Evolutionary conservation across 2,797 vertebrate species (phyloP).

Genomic region (Nothura maculosa): DNA sequence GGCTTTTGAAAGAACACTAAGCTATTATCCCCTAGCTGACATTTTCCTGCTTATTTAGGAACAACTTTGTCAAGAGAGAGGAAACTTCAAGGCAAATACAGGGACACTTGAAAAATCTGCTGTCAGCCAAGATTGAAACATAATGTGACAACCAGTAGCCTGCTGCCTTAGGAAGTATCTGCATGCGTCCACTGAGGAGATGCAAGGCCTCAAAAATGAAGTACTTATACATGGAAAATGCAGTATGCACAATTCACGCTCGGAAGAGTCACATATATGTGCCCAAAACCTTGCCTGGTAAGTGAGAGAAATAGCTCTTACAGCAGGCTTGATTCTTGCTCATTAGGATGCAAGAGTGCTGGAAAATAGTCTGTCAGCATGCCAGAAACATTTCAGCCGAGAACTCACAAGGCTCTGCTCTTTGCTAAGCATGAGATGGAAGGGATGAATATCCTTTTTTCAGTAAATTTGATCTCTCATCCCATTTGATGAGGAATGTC

Average conservation of each 20-base stretch:
- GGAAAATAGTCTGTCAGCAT: conserved; percentile 41
- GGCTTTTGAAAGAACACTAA: neutral
- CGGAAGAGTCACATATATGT: conserved; percentile 48
- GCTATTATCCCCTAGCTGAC: neutral
- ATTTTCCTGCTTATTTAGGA: conserved; percentile 49
- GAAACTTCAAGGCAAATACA: conserved; percentile 63
- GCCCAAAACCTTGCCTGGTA: conserved; percentile 29
- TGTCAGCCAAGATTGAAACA: conserved; percentile 68
- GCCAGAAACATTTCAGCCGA: conserved; percentile 48
- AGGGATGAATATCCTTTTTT: conserved; percentile 34
- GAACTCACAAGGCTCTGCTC: neutral
- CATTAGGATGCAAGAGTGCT: conserved; percentile 41
- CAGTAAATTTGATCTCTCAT: neutral
- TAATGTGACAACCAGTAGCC: conserved; percentile 61
- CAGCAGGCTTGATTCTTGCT: conserved; percentile 22
- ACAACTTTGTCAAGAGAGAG: conserved; percentile 36
- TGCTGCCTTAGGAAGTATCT: conserved; percentile 65
- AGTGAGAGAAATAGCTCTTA: neutral
- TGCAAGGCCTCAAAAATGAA: conserved; percentile 42
- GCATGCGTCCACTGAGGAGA: conserved; percentile 32
- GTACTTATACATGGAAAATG: conserved; percentile 45
- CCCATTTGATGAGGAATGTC: conserved; percentile 15
- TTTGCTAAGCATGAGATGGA: conserved; percentile 13
- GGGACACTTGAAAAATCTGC: conserved; percentile 70
- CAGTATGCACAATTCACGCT: conserved; percentile 41